Evolutionary conservation across 2,797 vertebrate species (phyloP).

Genomic region (Acipenser transmontanus): DNA sequence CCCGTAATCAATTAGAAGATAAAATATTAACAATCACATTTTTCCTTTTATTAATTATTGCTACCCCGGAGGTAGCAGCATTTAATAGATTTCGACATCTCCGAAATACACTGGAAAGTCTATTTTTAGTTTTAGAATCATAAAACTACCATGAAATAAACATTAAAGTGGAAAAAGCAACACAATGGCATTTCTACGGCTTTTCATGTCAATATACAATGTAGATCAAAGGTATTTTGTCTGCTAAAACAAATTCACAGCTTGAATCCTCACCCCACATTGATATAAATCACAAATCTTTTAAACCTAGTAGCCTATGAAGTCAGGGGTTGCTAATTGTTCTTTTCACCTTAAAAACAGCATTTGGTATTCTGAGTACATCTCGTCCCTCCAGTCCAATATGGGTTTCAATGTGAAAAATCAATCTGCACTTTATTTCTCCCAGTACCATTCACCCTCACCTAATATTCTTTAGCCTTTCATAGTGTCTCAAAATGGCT

Average conservation of each 20-base stretch:
- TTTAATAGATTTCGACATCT: not conserved
- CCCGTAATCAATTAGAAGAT: not conserved
- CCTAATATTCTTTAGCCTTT: slow-evolving; percentile 6
- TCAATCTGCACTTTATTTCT: slow-evolving; percentile 6
- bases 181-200: too few relatives aligned
- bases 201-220: too few relatives aligned
- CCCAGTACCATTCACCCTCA: slow-evolving; percentile 5
- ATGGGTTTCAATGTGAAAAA: slow-evolving; percentile 1
- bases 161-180: too few relatives aligned
- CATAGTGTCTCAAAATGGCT: slow-evolving; percentile 19
- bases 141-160: too few relatives aligned
- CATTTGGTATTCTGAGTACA: too few relatives aligned
- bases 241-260: not conserved
- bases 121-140: slow-evolving; percentile 3
- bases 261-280: not conserved
- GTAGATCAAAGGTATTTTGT: not conserved
- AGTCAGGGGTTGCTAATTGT: not conserved
- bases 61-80: not conserved
- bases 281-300: not conserved
- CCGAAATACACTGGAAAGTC: slow-evolving; percentile 1
- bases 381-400: not conserved
- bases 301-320: not conserved
- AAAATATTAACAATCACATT: not conserved
- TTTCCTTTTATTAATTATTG: slow-evolving; percentile 3
- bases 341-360: not conserved